These are phyloP conservation scores for Tragelaphus scriptus DNA, from an alignment of 2,113 vertebrate species.

Conservation along the genomic window DNA sequence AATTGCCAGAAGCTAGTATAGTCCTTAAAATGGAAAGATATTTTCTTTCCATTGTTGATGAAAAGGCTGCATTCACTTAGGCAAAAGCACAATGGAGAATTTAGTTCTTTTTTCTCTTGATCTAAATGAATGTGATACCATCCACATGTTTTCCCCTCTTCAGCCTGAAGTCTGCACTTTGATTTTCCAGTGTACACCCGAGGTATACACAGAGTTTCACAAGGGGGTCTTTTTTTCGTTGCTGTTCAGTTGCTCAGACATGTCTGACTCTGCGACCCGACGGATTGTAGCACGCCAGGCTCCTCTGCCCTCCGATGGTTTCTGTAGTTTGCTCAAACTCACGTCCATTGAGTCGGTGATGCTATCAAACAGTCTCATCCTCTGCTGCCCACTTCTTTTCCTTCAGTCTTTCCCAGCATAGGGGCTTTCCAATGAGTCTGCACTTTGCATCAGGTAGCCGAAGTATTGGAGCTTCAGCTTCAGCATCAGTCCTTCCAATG, in stretches of 20 bases:
- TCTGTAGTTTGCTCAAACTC: not conserved
- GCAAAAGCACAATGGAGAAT: not conserved
- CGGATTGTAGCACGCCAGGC: not conserved
- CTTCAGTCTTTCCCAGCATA: not conserved
- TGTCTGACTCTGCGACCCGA: not conserved
- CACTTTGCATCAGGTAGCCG: not conserved
- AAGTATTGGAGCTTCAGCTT: not conserved
- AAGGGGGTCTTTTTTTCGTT: not conserved
- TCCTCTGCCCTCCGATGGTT: not conserved
- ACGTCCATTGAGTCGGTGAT: not conserved
- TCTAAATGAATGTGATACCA: not conserved
- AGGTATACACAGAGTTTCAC: not conserved
- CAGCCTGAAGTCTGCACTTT: not conserved
- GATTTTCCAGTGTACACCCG: not conserved
- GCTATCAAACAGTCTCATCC: not conserved
- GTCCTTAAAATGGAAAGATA: slow-evolving; percentile 10
- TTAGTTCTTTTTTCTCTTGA: not conserved
- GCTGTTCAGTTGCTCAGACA: not conserved
- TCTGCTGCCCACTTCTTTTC: not conserved
- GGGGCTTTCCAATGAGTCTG: not conserved
- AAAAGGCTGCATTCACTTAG: not conserved
- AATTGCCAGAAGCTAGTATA: not conserved
- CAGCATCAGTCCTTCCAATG: not conserved
- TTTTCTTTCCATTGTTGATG: not conserved
- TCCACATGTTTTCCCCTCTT: rapidly evolving